These are phyloP conservation scores for Ciconia stormi DNA, from an alignment of 2,113 vertebrate genomes.

Conservation along the genomic window DNA sequence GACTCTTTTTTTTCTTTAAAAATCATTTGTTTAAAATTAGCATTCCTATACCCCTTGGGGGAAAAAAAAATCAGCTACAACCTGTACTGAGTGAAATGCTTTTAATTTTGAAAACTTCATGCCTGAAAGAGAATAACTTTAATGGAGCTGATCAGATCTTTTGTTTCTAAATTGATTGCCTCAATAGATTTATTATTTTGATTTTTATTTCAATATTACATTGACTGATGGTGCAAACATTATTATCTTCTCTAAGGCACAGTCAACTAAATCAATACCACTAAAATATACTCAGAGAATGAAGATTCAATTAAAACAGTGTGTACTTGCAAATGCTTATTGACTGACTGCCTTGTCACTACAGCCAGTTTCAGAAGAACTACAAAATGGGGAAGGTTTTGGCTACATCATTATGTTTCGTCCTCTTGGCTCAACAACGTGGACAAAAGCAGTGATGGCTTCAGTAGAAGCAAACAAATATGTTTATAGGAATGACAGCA, in stretches of 20 bases:
- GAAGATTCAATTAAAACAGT: conserved; percentile 66
- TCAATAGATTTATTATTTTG: conserved; percentile 62
- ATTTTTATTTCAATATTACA: conserved; percentile 63
- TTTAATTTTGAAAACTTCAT: conserved; percentile 45
- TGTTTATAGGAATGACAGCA: conserved; percentile 83
- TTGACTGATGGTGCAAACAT: conserved; percentile 57
- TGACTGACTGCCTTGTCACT: conserved; percentile 39
- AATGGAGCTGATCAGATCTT: conserved; percentile 57
- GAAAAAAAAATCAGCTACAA: not conserved
- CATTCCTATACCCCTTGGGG: not conserved
- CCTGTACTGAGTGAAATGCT: conserved; percentile 10
- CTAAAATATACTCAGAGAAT: conserved; percentile 41
- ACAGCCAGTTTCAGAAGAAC: conserved; percentile 87
- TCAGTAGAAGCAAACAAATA: conserved; percentile 83
- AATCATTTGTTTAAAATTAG: not conserved
- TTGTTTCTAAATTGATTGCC: conserved; percentile 54
- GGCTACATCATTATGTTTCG: conserved; percentile 85
- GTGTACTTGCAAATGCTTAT: conserved; percentile 31
- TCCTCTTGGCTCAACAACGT: conserved; percentile 77
- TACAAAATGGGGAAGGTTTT: conserved; percentile 87
- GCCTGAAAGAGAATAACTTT: conserved; percentile 17
- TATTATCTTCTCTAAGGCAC: conserved; percentile 63
- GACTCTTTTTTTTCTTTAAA: not conserved
- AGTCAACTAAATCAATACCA: conserved; percentile 59
- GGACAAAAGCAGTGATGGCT: conserved; percentile 83